These are phyloP conservation scores for Panagrolaimus sp. DNA, from an alignment of 1,140 invertebrate genomes.

Conservation along the genomic window DNA sequence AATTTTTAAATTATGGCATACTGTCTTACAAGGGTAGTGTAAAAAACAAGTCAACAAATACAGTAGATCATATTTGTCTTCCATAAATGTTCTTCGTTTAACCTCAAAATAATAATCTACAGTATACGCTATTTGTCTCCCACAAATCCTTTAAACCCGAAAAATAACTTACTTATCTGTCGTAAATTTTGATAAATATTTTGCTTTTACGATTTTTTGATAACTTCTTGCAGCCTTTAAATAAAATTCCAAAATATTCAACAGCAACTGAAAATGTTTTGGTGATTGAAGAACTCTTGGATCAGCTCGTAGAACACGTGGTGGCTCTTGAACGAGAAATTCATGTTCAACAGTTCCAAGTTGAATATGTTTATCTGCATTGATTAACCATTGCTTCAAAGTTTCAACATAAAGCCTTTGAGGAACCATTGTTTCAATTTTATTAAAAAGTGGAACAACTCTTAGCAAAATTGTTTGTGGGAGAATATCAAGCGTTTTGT, in stretches of 20 bases:
- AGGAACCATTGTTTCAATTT: neutral
- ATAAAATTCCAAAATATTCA: conserved; percentile 8
- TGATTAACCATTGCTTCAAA: neutral
- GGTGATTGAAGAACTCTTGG: neutral
- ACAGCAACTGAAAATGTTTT: neutral
- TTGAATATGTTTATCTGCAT: neutral
- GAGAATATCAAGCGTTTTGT: neutral
- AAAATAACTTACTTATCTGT: neutral
- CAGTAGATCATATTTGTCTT: no score
- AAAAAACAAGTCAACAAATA: neutral
- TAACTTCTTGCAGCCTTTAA: neutral
- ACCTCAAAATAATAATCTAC: no score
- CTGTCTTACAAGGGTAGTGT: conserved; percentile 1
- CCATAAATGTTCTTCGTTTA: no score
- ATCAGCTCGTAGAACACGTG: neutral
- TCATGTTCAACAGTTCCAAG: neutral
- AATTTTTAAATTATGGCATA: no score
- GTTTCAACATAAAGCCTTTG: conserved; percentile 4
- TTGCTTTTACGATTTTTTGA: neutral
- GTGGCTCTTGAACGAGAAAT: neutral
- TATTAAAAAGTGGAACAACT: neutral
- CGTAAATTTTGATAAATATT: neutral
- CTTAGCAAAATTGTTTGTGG: no score
- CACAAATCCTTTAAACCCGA: neutral
- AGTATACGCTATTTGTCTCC: no score